Conservation (phyloP, 2,797 vertebrate species). For the Syngnathus acus region DNA sequence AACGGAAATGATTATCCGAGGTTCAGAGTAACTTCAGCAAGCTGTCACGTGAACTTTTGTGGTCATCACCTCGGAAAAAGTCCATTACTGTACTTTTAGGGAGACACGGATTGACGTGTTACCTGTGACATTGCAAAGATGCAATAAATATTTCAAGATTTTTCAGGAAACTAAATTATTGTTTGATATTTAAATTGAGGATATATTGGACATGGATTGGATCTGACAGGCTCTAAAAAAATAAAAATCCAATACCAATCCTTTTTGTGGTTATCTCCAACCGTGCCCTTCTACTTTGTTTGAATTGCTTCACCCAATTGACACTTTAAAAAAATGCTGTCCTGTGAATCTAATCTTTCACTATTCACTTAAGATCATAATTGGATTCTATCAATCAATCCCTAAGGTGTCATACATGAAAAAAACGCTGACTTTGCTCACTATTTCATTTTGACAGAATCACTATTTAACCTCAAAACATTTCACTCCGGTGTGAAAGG, state of each 20-base stretch:
- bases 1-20: not conserved
- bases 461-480: not conserved
- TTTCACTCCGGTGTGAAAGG: not conserved
- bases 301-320: no score
- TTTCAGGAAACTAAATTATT: no score
- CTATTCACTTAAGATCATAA: not conserved
- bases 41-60: not conserved
- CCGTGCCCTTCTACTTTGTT: no score
- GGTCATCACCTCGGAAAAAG: not conserved
- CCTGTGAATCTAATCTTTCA: no score
- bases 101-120: not conserved
- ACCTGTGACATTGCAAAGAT: no score
- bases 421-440: not conserved
- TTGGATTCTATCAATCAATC: not conserved
- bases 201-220: no score
- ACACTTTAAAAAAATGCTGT: no score
- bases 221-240: no score
- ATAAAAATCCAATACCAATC: no score
- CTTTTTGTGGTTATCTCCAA: no score
- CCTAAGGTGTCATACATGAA: not conserved
- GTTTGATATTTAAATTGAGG: no score
- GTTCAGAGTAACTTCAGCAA: constrained; percentile 2
- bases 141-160: no score
- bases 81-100: not conserved
- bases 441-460: not conserved